These are phyloP conservation scores for Tichodroma muraria DNA, from an alignment of 2,113 vertebrate genomes.

Conservation along the genomic window DNA sequence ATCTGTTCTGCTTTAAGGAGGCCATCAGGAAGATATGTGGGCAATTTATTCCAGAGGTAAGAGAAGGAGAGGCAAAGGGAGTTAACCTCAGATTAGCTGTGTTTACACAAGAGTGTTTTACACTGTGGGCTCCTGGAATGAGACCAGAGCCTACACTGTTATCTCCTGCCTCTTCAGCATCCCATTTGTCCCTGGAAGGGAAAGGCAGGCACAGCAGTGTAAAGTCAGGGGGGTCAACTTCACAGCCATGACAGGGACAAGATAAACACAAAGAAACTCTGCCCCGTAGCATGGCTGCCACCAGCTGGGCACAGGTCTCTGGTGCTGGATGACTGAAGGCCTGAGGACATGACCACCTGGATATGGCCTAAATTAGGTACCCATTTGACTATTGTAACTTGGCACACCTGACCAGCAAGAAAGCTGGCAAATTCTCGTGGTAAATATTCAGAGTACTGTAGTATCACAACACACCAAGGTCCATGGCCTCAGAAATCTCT, in stretches of 20 bases:
- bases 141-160: background rate
- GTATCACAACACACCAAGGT: background rate
- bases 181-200: background rate
- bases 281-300: background rate
- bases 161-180: background rate
- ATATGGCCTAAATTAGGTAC: background rate
- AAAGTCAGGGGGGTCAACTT: background rate
- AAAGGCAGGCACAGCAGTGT: background rate
- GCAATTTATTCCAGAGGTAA: slow-evolving; percentile 23
- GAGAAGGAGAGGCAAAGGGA: background rate
- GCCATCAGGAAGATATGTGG: slow-evolving; percentile 36
- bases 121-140: background rate
- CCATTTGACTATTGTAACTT: background rate
- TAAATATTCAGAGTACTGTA: background rate
- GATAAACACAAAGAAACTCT: background rate
- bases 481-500: background rate
- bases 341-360: background rate
- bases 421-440: background rate
- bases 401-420: background rate
- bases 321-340: background rate
- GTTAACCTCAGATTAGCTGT: slow-evolving; percentile 20
- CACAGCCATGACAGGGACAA: background rate
- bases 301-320: background rate
- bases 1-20: slow-evolving; percentile 43
- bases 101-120: background rate